Base-by-base conservation (phyloP, 2,797 vertebrate species). In the Emydoidea blandingii region DNA sequence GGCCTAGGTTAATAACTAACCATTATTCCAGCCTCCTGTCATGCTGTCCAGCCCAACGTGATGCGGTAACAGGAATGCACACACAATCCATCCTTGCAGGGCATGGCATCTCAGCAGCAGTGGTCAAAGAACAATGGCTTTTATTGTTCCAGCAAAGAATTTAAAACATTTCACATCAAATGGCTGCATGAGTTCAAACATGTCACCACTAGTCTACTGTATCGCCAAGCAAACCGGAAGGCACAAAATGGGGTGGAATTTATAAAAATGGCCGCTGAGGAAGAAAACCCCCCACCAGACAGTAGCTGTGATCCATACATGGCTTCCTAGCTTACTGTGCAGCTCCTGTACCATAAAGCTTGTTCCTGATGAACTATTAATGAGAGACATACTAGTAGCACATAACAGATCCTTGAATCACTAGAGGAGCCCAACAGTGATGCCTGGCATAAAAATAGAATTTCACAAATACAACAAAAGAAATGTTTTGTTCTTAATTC, bases 101-200 rank as follows among this genome's bases (percentile, higher is more conserved):
- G 81, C 53, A 1, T 76, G 85, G 94, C 85, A 94, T 89, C 90
- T 82, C 62, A 59, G 3, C 34, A 12, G 92, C 88, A 85, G 74
- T 0, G 11, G 87, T 81, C 88, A 27, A 34, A 82, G 95, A 94
- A 97, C 95, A 97, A 97, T 96, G 97, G 92, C 41, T 92, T 92
- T 86, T 85, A 97, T 91, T 97, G 96, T 97, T 97, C 89, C 74
- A 0, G 2, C 81, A 82, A 97, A 96, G 94, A 97, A 97, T 97
- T 92, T 89, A 78, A 97, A 97, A 92, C 88, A 95, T 97, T 89
- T 95, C 76, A 88, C 97, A 97, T 97, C 96, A 97, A 97, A 97
- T 2, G 0, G 88, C 85, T 85, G 93, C 96, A 56, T 87, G 41
- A 94, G 91, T 96, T 97, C 93, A 96, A 92, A 93, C 91, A 0